Evolutionary conservation across 2,797 vertebrate species (phyloP).

Genomic region (Syngnathus rostellatus): DNA sequence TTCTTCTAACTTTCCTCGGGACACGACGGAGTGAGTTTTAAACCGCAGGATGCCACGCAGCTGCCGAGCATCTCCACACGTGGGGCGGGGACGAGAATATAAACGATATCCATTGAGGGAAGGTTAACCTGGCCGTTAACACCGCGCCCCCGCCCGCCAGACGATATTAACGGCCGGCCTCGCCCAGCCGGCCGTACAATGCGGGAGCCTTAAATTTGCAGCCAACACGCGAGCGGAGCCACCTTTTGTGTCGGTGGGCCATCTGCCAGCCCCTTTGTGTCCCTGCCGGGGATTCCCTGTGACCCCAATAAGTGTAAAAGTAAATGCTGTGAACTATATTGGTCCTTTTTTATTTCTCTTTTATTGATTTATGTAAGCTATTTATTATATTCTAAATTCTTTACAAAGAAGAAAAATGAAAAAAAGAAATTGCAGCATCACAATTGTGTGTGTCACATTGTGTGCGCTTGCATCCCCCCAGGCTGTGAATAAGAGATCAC

Average conservation of each 20-base stretch:
- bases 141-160: slow-evolving; percentile 12
- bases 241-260: neutral
- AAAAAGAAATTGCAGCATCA: neutral
- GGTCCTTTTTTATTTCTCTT: neutral
- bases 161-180: slow-evolving; percentile 14
- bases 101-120: slow-evolving; percentile 14
- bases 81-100: neutral
- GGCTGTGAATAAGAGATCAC: slow-evolving; percentile 36
- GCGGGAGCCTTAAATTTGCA: neutral
- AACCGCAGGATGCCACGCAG: neutral
- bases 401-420: neutral
- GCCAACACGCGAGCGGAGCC: neutral
- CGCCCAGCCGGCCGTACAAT: slow-evolving; percentile 12
- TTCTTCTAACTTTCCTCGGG: slow-evolving; percentile 12
- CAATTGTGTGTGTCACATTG: neutral
- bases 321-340: neutral
- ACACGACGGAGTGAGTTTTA: neutral
- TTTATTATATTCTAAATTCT: neutral
- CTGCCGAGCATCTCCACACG: neutral
- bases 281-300: neutral
- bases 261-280: neutral
- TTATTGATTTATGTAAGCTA: neutral
- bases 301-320: neutral
- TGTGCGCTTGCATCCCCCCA: slow-evolving; percentile 9
- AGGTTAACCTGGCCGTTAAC: slow-evolving; percentile 39